Percentiles rank a stretch among this genome's conserved stretches.
phyloP scores from a whole-genome alignment of 2,888 invertebrate species.

The Drosophila borealis region DNA sequence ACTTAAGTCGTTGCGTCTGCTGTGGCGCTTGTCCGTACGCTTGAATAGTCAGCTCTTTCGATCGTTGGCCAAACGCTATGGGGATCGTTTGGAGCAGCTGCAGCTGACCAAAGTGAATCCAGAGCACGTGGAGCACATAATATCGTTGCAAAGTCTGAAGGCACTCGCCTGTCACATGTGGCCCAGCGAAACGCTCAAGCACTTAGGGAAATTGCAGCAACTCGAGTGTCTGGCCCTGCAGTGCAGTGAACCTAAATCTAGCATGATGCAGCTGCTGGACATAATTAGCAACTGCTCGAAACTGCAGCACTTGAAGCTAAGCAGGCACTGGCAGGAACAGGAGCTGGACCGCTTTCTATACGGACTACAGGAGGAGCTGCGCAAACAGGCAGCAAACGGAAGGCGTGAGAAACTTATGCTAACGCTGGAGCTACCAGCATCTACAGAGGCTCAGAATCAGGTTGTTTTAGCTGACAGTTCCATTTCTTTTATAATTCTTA shows the following conservation, averaged over 20 bases:
- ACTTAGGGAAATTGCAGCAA: slow-evolving; percentile 26
- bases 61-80: slow-evolving; percentile 40
- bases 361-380: slow-evolving; percentile 8
- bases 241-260: slow-evolving; percentile 13
- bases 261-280: slow-evolving; percentile 24
- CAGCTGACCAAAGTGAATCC: slow-evolving; percentile 39
- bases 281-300: slow-evolving; percentile 41
- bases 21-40: slow-evolving; percentile 27
- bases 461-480: slow-evolving; percentile 24
- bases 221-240: slow-evolving; percentile 55
- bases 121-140: slow-evolving; percentile 42
- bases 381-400: neutral
- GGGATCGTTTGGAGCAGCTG: slow-evolving; percentile 40
- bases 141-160: slow-evolving; percentile 32
- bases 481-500: neutral
- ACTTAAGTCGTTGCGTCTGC: slow-evolving; percentile 48
- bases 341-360: slow-evolving; percentile 33
- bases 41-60: slow-evolving; percentile 42
- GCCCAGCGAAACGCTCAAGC: slow-evolving; percentile 32
- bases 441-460: slow-evolving; percentile 27
- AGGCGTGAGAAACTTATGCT: slow-evolving; percentile 29
- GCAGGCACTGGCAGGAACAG: slow-evolving; percentile 36
- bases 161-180: slow-evolving; percentile 48
- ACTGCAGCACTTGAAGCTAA: slow-evolving; percentile 52
- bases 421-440: slow-evolving; percentile 24